Base-by-base conservation (phyloP, 2,888 invertebrate species). In the Coleophora deauratella region DNA sequence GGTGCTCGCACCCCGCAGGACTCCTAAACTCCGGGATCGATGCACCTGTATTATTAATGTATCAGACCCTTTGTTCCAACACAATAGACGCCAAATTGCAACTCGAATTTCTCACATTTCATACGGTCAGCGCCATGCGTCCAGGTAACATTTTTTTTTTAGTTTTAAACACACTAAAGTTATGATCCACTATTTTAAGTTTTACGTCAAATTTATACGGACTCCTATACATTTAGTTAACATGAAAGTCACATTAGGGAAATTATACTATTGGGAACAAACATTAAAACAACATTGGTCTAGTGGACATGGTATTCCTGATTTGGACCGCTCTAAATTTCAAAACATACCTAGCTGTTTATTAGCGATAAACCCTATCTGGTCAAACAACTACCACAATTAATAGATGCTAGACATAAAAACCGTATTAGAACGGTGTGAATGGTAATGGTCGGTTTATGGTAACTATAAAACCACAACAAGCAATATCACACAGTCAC, bases 11-110 rank as follows among this genome's bases (percentile, higher is more conserved):
- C 21, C 57, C 61, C 52, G 54, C 45, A 51, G 56, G 59, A 45
- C 32, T 27, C 34, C 41, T 41, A 42, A 79, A 75, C 63, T 72
- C 72, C 64, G 62, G 62, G 66, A 67, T 57, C 73, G 68, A 75
- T 80, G 79, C 84, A 84, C 80, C 81, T 82, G 79, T 79, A 55
- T 64, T 81, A 81, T 81, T 74, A 81, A 78, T 71, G 79, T 78
- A 79, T 75, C 69, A 66, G 62, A 66, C 69, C 66, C 76, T 82
- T 81, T 82, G 79, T 81, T 80, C 75, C 64, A 59, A 62, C 62
- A 84, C 82, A 84, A 84, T 82, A 75, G 78, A 68, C 65, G 61
- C 69, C 71, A 77, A 81, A 84, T 81, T 84, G 81, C 81, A 80
- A 77, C 70, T 71, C 71, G 57, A 72, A 79, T 75, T 79, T 80